Percentiles rank a stretch among this genome's conserved stretches.
phyloP scores from a whole-genome alignment of 2,888 invertebrate species.

The Cylloceria caligata region DNA sequence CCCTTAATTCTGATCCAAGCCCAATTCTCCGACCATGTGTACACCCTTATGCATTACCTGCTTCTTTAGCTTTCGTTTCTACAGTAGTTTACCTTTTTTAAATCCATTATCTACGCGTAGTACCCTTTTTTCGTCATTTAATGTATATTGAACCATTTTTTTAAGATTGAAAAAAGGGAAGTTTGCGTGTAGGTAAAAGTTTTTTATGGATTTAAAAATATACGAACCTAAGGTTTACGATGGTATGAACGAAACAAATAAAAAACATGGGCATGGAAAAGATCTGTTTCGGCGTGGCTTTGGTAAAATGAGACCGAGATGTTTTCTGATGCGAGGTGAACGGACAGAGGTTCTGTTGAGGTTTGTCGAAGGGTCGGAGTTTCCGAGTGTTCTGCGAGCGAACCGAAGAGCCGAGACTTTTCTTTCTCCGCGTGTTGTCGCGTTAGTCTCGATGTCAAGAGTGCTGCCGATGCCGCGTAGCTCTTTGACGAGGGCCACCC shows the following conservation, averaged over 20 bases:
- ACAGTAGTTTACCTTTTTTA: constrained; percentile 42
- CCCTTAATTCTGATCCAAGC: constrained; percentile 27
- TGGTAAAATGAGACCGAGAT: constrained; percentile 80
- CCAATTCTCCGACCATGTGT: constrained; percentile 4
- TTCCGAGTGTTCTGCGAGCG: constrained; percentile 1
- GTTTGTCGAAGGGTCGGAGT: constrained; percentile 44
- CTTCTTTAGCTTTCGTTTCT: constrained; percentile 34
- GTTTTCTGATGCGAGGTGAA: constrained; percentile 67
- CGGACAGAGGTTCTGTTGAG: constrained; percentile 62
- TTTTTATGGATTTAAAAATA: background rate
- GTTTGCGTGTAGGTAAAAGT: constrained; percentile 37
- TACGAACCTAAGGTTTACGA: constrained; percentile 32
- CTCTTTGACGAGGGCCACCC: constrained; percentile 64
- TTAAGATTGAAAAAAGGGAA: constrained; percentile 7
- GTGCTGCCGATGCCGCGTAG: constrained; percentile 28
- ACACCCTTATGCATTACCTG: constrained; percentile 23
- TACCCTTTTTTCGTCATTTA: constrained; percentile 11
- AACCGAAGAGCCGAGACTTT: constrained; percentile 27
- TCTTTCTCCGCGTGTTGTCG: constrained; percentile 37
- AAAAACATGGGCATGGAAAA: constrained; percentile 46
- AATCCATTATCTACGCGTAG: background rate
- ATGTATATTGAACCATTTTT: constrained; percentile 10
- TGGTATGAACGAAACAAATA: constrained; percentile 40
- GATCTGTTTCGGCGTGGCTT: constrained; percentile 75
- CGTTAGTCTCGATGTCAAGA: constrained; percentile 45